Base-by-base conservation (phyloP, 2,797 vertebrate genomes). In the Graptemys geographica region DNA sequence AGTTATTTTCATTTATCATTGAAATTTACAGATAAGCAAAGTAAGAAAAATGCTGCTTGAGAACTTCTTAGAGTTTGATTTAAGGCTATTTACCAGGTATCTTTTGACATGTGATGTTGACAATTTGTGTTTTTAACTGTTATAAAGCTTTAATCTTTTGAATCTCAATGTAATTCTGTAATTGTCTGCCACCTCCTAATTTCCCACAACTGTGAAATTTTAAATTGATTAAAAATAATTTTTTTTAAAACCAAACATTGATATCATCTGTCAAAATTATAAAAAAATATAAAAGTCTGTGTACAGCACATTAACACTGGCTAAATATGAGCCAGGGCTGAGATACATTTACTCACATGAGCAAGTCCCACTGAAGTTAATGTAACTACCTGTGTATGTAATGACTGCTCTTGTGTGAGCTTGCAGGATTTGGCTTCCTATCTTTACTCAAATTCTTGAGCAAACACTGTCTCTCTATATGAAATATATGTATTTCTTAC, bases 391-490 rank as follows among this genome's bases (percentile, higher is more conserved):
- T n/a, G 27, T 0, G 0, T 31, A 59, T 1, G 0, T 72, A 31
- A 88, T 8, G 6, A 84, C 74, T 0, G 33, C 9, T 84, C 83
- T 93, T 41, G 74, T 11, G 12, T 87, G 62, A 92, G 52, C 25
- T 59, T 69, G 56, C 80, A 90, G 37, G 84, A 95, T 92, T 92
- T 11, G 33, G 44, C 56, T 78, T 92, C 59, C 27, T 49, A 44
- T 31, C 33, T 41, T 93, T 79, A 96, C 87, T 93, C 93, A 89
- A 92, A 94, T 90, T 79, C 56, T 69, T 83, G 37, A 92, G 44
- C 57, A 96, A 96, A 59, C 47, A 69, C 25, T 59, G 25, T 44
- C 72, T 84, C 44, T 44, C 37, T 90, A 82, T 84, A 81, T 51
- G 49, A 10, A 4, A 3, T 9, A 41, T 90, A 86, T 88, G 7